Conservation (phyloP, 2,797 vertebrate genomes). For the Falco berigora region DNA sequence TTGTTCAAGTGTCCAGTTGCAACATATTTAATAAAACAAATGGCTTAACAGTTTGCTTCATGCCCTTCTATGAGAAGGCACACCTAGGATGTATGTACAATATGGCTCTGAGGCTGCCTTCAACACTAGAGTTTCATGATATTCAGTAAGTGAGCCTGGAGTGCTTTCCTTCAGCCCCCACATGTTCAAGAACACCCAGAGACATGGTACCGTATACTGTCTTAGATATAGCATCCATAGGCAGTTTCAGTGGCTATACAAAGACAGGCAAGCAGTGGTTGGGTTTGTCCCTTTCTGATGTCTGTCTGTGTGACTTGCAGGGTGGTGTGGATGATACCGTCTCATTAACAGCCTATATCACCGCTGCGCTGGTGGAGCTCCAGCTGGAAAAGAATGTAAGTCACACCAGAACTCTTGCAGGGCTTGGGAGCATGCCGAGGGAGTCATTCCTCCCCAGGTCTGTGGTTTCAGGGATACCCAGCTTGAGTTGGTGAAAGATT, state of each 20-base stretch:
- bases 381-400: conserved; percentile 35
- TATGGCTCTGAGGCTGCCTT: neutral
- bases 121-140: neutral
- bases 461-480: neutral
- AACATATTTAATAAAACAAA: neutral
- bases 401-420: neutral
- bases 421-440: neutral
- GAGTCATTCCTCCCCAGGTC: neutral
- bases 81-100: neutral
- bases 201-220: neutral
- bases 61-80: neutral
- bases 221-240: neutral
- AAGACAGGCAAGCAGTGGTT: neutral
- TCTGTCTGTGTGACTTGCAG: neutral
- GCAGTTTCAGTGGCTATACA: neutral
- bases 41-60: neutral
- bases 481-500: neutral
- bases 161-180: neutral
- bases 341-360: conserved; percentile 49
- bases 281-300: neutral
- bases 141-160: neutral
- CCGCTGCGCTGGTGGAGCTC: conserved; percentile 26
- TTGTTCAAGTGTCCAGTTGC: neutral
- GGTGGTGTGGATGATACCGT: conserved; percentile 40
- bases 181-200: neutral